A percentile compares a stretch with the other conserved stretches of the same genome.
These are phyloP conservation scores for Drosophila carrolli DNA, from an alignment of 1,140 invertebrate genomes.

Conservation along the genomic window DNA sequence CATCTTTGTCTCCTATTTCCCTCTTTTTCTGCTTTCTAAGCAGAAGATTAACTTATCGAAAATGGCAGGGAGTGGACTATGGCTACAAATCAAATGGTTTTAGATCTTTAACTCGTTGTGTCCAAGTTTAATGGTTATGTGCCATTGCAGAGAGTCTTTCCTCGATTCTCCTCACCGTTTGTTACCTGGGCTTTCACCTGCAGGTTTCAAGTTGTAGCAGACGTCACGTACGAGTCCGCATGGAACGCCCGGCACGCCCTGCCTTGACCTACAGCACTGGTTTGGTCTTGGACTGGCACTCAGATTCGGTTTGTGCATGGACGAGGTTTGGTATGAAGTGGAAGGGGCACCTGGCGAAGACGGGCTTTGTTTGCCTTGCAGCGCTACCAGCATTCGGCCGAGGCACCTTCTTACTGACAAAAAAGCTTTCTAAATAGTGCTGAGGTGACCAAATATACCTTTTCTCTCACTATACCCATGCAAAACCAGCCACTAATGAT, in stretches of 20 bases:
- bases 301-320: neutral
- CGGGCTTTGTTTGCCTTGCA: conserved; percentile 6
- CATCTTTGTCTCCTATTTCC: neutral
- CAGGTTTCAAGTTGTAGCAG: conserved; percentile 35
- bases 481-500: conserved; percentile 48
- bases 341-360: neutral
- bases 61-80: conserved; percentile 36
- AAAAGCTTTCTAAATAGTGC: conserved; percentile 22
- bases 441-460: neutral
- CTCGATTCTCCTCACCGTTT: neutral
- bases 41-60: conserved; percentile 45
- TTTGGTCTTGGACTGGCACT: conserved; percentile 38
- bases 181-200: conserved; percentile 30
- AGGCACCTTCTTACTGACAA: neutral
- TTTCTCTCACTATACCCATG: neutral
- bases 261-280: conserved; percentile 79
- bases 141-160: conserved; percentile 2
- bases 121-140: conserved; percentile 24
- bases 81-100: conserved; percentile 69
- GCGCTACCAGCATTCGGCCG: conserved; percentile 5
- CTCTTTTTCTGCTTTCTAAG: conserved; percentile 52
- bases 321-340: neutral
- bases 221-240: conserved; percentile 59
- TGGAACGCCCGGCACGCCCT: conserved; percentile 73
- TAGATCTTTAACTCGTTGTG: conserved; percentile 46